Base-by-base conservation (phyloP, 2,797 vertebrate species). In the Acanthurus lineatus region DNA sequence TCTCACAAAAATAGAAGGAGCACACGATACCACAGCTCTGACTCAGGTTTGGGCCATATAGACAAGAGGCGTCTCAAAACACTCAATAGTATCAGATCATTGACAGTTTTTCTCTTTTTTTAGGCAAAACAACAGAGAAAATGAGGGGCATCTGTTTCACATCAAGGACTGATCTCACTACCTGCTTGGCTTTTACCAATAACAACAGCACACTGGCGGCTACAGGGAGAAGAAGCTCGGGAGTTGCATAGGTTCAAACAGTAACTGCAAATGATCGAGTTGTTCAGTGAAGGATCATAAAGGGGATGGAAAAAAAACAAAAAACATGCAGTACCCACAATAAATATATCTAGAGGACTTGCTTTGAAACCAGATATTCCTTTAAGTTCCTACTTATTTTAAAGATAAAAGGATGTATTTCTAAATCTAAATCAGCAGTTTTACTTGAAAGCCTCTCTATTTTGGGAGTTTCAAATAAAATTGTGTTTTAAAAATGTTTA, bases 1-100 rank as follows among this genome's bases (percentile, higher is more conserved):
- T 94, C 88, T 95, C 93, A 95, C 94, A 96, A 96, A 96, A 96
- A 95, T 95, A 96, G 94, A 95, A 94, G 94, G 93, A 95, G 93
- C 92, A 95, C 94, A 95, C 88, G 75, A 92, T 89, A 90, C 87
- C 91, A 94, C 92, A 91, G 89, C 89, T 94, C 85, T 83, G 92
- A 94, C 85, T 88, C 80, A 79, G 89, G 89, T 88, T 88, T 81
- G 89, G 93, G 92, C 92, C 92, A 92, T 87, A 90, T 89, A 90
- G 89, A 94, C 89, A 82, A 69, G 86, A 82, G 82, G 87, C 64
- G 64, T 88, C 78, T 90, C 89, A 77, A 82, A 91, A 94, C 91
- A 91, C 92, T 89, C 82, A 87, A 56, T 76, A 91, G 76, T 53
- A 90, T 90, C 88, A 91, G 90, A 74, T 87, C 82, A 91, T 79